A percentile compares a stretch with the other conserved stretches of the same genome.
Conservation (phyloP, 2,797 vertebrate species). For the Ctenosaura bakeri region DNA sequence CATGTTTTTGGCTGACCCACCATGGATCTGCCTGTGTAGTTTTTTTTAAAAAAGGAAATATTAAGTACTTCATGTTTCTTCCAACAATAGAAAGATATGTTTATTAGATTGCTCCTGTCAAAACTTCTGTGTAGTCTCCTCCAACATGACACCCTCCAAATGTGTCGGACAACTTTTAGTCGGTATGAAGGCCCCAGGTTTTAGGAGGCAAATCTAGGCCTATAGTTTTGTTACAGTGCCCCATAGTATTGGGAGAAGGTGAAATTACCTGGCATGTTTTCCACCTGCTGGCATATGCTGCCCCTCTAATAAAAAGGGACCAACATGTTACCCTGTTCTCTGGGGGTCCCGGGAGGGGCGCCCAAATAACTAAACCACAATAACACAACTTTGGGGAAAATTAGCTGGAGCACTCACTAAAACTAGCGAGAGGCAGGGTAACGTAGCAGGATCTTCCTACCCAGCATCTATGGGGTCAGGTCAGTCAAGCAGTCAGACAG, state of each 20-base stretch:
- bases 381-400: too few species aligned
- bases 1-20: neutral
- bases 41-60: neutral
- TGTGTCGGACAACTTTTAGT: neutral
- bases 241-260: slow-evolving; percentile 30
- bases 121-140: neutral
- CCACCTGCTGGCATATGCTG: slow-evolving; percentile 31
- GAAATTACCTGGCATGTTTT: neutral
- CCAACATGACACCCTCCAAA: neutral
- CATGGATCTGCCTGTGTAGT: neutral
- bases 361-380: too few species aligned
- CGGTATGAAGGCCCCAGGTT: too few species aligned
- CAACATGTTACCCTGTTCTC: too few species aligned
- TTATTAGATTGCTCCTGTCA: neutral
- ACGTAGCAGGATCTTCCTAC: too few species aligned
- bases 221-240: slow-evolving; percentile 15
- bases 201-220: neutral
- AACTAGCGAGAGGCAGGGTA: too few species aligned
- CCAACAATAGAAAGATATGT: neutral
- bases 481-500: too few species aligned
- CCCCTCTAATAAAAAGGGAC: neutral
- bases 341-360: too few species aligned
- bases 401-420: too few species aligned
- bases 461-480: too few species aligned
- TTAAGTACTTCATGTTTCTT: neutral